Conservation (phyloP, 2,797 vertebrate genomes). For the Microhierax caerulescens region DNA sequence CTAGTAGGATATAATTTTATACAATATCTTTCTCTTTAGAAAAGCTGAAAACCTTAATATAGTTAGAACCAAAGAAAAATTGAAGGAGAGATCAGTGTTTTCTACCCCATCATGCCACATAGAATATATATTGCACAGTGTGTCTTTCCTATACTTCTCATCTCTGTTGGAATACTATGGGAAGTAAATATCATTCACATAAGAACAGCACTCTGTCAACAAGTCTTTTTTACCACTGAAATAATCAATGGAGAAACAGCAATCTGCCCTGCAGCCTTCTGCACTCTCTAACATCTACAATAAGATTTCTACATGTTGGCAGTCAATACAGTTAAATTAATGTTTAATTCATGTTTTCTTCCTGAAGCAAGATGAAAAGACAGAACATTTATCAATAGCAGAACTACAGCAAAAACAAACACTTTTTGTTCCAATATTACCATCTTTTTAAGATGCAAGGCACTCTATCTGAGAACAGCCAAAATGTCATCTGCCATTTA, state of each 20-base stretch:
- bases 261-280: constrained; percentile 42
- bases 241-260: constrained; percentile 65
- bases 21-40: not conserved
- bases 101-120: not conserved
- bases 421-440: constrained; percentile 38
- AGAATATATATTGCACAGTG: not conserved
- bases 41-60: not conserved
- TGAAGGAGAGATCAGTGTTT: not conserved
- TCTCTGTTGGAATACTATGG: not conserved
- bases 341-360: constrained; percentile 73
- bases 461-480: not conserved
- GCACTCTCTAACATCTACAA: constrained; percentile 50
- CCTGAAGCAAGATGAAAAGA: constrained; percentile 64
- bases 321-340: constrained; percentile 69
- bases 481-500: not conserved
- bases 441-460: constrained; percentile 37
- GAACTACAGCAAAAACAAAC: constrained; percentile 56
- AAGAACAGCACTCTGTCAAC: constrained; percentile 51
- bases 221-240: constrained; percentile 47
- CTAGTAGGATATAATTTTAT: not conserved
- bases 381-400: constrained; percentile 59
- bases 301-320: constrained; percentile 53
- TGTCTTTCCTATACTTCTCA: not conserved
- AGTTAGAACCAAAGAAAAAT: not conserved
- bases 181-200: constrained; percentile 50